These are phyloP conservation scores for Crypturellus tataupa DNA, from an alignment of 2,797 vertebrate species.

Conservation along the genomic window DNA sequence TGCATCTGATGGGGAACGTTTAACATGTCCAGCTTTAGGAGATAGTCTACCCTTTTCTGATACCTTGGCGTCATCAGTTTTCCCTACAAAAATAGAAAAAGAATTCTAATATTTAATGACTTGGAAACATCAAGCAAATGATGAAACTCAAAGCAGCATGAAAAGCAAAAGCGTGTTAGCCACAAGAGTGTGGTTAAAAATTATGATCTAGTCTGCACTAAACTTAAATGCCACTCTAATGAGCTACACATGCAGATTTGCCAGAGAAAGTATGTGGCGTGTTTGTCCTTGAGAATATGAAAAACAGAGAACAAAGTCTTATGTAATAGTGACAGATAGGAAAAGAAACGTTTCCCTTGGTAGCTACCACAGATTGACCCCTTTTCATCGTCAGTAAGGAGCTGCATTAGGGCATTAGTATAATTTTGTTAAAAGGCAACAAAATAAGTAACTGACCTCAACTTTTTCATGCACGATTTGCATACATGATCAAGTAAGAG, in stretches of 20 bases:
- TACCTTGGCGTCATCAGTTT: conserved; percentile 97
- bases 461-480: neutral
- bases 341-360: neutral
- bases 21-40: conserved; percentile 89
- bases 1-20: conserved; percentile 92
- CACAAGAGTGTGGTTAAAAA: conserved; percentile 3
- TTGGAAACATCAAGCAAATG: conserved; percentile 70
- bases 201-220: conserved; percentile 38
- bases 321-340: conserved; percentile 30
- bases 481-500: neutral
- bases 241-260: conserved; percentile 51
- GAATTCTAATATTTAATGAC: conserved; percentile 71
- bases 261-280: conserved; percentile 32
- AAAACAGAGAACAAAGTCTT: conserved; percentile 53
- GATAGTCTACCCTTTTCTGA: conserved; percentile 94
- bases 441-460: neutral
- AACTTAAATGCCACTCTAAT: conserved; percentile 29
- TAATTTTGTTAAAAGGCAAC: neutral
- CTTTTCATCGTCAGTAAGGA: neutral
- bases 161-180: conserved; percentile 69
- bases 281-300: conserved; percentile 36
- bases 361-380: neutral
- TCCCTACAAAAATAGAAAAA: conserved; percentile 84
- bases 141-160: conserved; percentile 70
- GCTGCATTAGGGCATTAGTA: neutral